Evolutionary conservation across 2,113 vertebrate genomes (phyloP), one percentile per base, ranked within the genome.

Genomic region (Climacteris rufus): DNA sequence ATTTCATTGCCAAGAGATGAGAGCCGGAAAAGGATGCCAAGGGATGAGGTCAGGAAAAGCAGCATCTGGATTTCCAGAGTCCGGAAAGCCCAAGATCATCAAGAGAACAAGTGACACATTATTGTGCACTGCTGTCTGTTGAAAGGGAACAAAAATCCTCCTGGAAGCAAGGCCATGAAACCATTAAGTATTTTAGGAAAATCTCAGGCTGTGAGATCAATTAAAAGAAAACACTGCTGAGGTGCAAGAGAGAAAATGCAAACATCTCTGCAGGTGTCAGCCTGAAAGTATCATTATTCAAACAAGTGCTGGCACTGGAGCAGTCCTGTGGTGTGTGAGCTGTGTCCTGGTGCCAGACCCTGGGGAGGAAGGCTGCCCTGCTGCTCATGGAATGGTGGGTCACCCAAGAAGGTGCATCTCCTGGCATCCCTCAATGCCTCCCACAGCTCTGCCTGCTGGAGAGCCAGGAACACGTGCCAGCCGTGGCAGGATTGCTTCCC

Each of bases 281-380:
- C 76, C 54, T 64, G 92, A 45, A 76, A 75, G 42, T 37, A 30
- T 23, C 52, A 12, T 90, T 59, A 65, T 45, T 85, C 70, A 65
- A 66, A 47, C 24, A 54, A 57, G 50, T 0, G 3, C 22, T 94
- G 90, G 93, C 88, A 83, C 24, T 0, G 15, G 25, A 54, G 52
- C 70, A 13, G 66, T 15, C 11, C 52, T 1, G 0, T 1, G 4
- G 37, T 3, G 13, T 12, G 10, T 0, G 6, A 85, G 65, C 91
- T 8, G 1, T 9, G 82, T 72, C 63, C 66, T 25, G 22, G 59
- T 83, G 87, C 87, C 95, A 88, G 79, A 23, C 11, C 45, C 40
- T 5, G 7, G 65, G 87, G 91, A 79, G 89, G 53, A 76, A 61
- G 65, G 78, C 64, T 92, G 86, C 49, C 83, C 83, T 71, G 83